Evolutionary conservation across 2,797 vertebrate species (phyloP).

Genomic region (Manis pentadactyla): DNA sequence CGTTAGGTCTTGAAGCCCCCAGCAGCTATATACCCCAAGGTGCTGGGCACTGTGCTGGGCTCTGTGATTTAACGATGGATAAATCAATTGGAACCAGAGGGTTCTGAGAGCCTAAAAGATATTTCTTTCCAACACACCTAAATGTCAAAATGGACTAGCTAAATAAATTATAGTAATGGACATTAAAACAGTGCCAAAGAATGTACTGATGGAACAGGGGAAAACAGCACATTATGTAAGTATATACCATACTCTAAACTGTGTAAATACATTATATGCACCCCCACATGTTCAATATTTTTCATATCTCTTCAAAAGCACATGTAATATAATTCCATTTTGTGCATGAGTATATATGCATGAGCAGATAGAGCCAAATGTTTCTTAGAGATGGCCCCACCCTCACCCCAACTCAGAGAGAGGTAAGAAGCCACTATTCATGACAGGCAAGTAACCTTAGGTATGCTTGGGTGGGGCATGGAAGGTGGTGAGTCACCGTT

Average conservation of each 20-base stretch:
- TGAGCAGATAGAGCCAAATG: constrained; percentile 3
- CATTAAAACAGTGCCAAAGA: constrained; percentile 30
- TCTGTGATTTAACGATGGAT: not conserved
- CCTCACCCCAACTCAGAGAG: not conserved
- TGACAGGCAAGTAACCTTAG: not conserved
- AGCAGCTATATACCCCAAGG: not conserved
- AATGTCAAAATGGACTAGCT: constrained; percentile 15
- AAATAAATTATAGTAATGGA: not conserved
- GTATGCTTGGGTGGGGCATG: not conserved
- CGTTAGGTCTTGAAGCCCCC: not conserved
- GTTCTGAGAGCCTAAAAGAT: not conserved
- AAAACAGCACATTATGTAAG: not conserved
- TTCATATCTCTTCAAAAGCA: constrained; percentile 40
- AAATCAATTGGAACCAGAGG: not conserved
- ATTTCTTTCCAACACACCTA: constrained; percentile 38
- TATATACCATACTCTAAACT: not conserved
- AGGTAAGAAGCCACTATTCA: not conserved
- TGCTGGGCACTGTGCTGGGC: not conserved
- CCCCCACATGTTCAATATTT: not conserved
- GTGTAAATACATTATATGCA: not conserved
- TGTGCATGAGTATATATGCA: not conserved
- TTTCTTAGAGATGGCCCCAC: constrained; percentile 5
- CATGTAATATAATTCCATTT: not conserved
- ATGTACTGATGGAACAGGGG: not conserved
- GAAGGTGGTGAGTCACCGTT: constrained; percentile 48